Evolutionary conservation across 2,797 vertebrate genomes (phyloP), one percentile per base, ranked within the genome.

Genomic region (Jordanella pulchra): DNA sequence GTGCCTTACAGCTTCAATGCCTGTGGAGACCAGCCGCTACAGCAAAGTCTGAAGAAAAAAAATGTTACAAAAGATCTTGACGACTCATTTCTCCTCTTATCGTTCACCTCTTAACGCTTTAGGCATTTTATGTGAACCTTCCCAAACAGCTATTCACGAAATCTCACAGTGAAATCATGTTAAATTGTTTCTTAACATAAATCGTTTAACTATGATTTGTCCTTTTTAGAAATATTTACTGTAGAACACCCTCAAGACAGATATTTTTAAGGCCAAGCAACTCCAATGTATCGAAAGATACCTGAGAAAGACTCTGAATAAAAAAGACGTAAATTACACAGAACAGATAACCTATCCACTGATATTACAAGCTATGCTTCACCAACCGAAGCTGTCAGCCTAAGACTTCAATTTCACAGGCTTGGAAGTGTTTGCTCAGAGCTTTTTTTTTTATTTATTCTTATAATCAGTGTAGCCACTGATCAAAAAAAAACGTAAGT

Each of bases 31-130:
- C 23, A 64, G 72, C 47, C 53, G 7, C 21, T 39, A 32, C n/a
- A 63, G 56, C 48, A 15, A 18, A 51, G 63, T 30, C 39, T 30
- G 28, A 65, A 13, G 30, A 23, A 15, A 48, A 35, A 48, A 39
- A 42, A 64, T 51, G 11, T 76, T 60, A 77, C 58, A 71, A 69
- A 28, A 72, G 64, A 73, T 7, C 48, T n/a, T 66, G 23, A 6
- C 14, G n/a, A 70, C 60, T 44, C 55, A 53, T 45, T 81, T 78
- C 64, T 71, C 4, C 0, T 80, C 69, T 54, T 0, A 0, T 10
- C n/a, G n/a, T n/a, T n/a, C n/a, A n/a, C n/a, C 14, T 63, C 53
- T 48, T 66, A 30, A 35, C 3, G 3, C 12, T 65, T 68, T 76
- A n/a, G 55, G 60, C 14, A 21, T 72, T 77, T 71, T 60, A 25